These are phyloP conservation scores for Melitaea athalia DNA, from an alignment of 2,888 invertebrate genomes.

Conservation along the genomic window DNA sequence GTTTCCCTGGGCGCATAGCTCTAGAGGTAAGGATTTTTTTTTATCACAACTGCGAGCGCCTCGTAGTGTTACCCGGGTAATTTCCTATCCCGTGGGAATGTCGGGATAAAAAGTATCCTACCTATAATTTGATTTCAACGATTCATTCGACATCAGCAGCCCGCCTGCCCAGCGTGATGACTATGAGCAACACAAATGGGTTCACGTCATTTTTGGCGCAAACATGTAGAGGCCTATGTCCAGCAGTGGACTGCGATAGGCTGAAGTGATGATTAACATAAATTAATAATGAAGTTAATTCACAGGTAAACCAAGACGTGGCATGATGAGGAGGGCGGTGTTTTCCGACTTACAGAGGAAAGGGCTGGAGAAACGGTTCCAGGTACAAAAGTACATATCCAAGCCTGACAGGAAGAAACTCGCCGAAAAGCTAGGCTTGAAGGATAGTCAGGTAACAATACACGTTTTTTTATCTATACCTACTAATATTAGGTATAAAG, in stretches of 20 bases:
- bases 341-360: slow-evolving; percentile 98
- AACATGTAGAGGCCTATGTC: no score
- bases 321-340: slow-evolving; percentile 98
- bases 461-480: background rate
- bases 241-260: no score
- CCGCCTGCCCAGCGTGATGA: no score
- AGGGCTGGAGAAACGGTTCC: slow-evolving; percentile 97
- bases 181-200: no score
- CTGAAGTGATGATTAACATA: background rate
- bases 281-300: no score
- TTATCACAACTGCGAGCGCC: background rate
- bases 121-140: no score
- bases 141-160: no score
- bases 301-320: slow-evolving; percentile 91
- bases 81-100: no score
- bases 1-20: slow-evolving; percentile 96
- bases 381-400: slow-evolving; percentile 98
- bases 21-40: slow-evolving; percentile 84
- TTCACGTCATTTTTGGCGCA: no score
- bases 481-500: no score
- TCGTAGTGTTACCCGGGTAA: no score
- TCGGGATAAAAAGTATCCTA: no score
- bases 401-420: slow-evolving; percentile 99
- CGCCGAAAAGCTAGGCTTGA: slow-evolving; percentile 96
- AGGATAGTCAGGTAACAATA: slow-evolving; percentile 94